Conservation (phyloP, 2,113 vertebrate genomes). For the Rhea americana region DNA sequence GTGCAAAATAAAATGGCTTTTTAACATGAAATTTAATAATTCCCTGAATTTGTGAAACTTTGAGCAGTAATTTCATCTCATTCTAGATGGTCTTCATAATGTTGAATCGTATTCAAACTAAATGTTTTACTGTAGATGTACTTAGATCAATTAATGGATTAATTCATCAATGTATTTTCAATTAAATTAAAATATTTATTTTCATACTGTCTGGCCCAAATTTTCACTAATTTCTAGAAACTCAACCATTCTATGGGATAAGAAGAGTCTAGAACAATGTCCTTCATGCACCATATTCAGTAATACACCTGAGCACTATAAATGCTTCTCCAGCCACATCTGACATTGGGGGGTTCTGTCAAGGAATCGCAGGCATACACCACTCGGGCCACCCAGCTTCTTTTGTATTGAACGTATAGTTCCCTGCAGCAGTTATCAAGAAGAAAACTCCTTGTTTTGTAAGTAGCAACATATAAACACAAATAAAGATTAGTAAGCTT, state of each 20-base stretch:
- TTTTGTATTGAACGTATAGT: not conserved
- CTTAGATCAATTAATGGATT: not conserved
- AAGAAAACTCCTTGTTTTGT: not conserved
- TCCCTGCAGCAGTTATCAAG: not conserved
- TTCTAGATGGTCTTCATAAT: conserved; percentile 8
- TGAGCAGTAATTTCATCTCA: not conserved
- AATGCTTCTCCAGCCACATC: not conserved
- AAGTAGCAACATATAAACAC: not conserved
- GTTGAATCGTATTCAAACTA: conserved; percentile 9
- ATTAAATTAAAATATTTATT: not conserved
- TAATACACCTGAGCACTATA: not conserved
- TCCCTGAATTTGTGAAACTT: conserved; percentile 1
- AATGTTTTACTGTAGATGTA: not conserved
- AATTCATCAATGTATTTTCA: not conserved
- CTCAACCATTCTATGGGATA: not conserved
- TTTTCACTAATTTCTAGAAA: not conserved
- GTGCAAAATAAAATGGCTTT: not conserved
- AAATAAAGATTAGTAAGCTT: not conserved
- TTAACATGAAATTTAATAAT: conserved; percentile 8
- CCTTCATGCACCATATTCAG: not conserved
- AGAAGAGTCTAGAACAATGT: not conserved
- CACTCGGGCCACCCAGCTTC: not conserved
- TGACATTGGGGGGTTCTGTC: not conserved
- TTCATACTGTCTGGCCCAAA: not conserved
- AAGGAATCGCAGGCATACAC: not conserved